phyloP scores from a whole-genome alignment of 2,113 vertebrate species.

The Trematomus loennbergii region DNA sequence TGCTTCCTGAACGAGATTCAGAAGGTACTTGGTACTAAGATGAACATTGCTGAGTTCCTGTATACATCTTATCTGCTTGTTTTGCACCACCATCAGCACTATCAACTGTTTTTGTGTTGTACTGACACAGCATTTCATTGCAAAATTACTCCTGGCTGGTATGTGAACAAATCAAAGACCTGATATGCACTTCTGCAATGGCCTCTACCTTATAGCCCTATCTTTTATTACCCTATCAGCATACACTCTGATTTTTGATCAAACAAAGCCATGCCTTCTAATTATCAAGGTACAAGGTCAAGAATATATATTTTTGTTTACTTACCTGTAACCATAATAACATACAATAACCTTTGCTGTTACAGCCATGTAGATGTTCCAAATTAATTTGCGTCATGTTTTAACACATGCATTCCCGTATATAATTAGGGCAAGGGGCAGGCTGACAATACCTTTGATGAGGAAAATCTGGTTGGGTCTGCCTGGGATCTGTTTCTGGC shows the following conservation, averaged over 20 bases:
- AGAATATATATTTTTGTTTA: background rate
- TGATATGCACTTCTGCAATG: background rate
- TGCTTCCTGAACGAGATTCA: slow-evolving; percentile 85
- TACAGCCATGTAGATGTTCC: background rate
- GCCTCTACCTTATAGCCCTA: background rate
- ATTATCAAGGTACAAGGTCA: no score
- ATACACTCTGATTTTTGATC: background rate
- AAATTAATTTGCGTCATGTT: background rate
- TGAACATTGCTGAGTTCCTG: background rate
- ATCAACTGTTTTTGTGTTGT: background rate
- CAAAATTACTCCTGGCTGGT: background rate
- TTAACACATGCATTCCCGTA: background rate
- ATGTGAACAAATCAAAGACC: background rate
- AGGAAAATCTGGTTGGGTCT: slow-evolving; percentile 85
- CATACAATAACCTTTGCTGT: background rate
- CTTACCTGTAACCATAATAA: background rate
- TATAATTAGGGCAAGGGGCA: slow-evolving; percentile 56
- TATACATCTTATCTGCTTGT: background rate
- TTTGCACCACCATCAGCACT: background rate
- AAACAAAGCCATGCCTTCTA: background rate
- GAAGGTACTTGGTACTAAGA: slow-evolving; percentile 69
- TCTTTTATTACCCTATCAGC: background rate
- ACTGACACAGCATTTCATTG: background rate
- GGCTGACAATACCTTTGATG: slow-evolving; percentile 80
- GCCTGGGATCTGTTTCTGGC: slow-evolving; percentile 88